Conservation (phyloP, 2,888 invertebrate species). For the Caenorhabditis becei region DNA sequence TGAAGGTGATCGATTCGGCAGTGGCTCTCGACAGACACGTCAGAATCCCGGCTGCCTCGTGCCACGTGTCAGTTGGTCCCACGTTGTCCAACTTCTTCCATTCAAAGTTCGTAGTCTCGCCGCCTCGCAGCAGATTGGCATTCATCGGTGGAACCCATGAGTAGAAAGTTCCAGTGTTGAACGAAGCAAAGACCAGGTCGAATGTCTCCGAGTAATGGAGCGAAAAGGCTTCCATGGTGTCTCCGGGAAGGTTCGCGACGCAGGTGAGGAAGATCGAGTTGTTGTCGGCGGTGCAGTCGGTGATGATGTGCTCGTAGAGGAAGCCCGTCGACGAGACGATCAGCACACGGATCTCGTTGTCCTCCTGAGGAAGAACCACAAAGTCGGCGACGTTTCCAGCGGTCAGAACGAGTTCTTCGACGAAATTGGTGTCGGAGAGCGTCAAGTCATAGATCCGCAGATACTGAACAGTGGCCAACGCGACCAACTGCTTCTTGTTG, state of each 20-base stretch:
- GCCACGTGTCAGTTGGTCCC: constrained; percentile 45
- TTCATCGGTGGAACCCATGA: constrained; percentile 14
- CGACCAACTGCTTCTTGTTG: constrained; percentile 23
- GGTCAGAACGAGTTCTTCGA: constrained; percentile 69
- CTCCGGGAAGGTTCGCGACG: constrained; percentile 41
- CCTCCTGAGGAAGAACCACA: constrained; percentile 35
- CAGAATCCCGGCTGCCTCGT: constrained; percentile 49
- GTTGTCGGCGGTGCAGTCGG: constrained; percentile 46
- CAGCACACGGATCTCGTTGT: constrained; percentile 38
- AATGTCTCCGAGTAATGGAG: constrained; percentile 63
- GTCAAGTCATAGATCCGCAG: constrained; percentile 65
- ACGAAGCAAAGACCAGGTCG: constrained; percentile 59
- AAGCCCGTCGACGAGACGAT: constrained; percentile 58
- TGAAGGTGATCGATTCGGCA: constrained; percentile 10
- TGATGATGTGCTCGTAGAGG: constrained; percentile 60
- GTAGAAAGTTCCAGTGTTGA: constrained; percentile 45
- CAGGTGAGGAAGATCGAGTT: constrained; percentile 67
- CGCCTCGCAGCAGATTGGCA: not conserved
- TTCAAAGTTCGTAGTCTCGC: not conserved
- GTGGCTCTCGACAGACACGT: constrained; percentile 22
- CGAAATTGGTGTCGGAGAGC: constrained; percentile 33
- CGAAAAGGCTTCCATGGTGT: constrained; percentile 25
- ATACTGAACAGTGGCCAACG: constrained; percentile 63
- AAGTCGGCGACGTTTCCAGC: constrained; percentile 66
- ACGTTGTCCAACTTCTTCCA: constrained; percentile 45